A percentile compares a stretch with the other conserved stretches of the same genome.
These are phyloP conservation scores for Menidia menidia DNA, from an alignment of 2,797 vertebrate species.

Conservation along the genomic window DNA sequence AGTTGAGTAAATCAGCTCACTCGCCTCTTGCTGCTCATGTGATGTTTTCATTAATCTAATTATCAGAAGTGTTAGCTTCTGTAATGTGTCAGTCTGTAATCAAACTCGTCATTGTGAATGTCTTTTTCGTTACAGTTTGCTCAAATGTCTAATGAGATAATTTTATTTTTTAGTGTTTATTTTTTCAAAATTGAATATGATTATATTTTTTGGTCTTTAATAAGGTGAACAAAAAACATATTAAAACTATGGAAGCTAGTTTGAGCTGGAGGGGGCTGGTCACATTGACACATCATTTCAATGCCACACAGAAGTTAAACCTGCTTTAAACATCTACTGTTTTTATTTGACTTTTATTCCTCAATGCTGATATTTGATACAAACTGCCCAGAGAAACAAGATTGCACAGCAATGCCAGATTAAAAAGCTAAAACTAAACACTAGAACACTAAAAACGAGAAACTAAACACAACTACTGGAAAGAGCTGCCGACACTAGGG, in stretches of 20 bases:
- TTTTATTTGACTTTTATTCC: background rate
- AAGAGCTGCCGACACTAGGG: too few species aligned
- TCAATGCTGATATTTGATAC: too few species aligned
- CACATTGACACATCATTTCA: constrained; percentile 2
- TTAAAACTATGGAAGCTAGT: background rate
- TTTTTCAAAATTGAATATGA: too few species aligned
- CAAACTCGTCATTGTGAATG: background rate
- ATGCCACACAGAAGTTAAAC: constrained; percentile 26
- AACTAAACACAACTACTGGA: too few species aligned
- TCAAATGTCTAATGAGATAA: constrained; percentile 1
- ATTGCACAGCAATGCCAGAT: too few species aligned
- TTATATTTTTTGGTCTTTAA: too few species aligned
- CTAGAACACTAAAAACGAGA: too few species aligned
- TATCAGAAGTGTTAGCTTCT: background rate
- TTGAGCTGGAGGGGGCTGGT: constrained; percentile 17
- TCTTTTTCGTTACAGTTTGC: background rate
- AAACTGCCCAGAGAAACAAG: too few species aligned
- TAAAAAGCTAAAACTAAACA: too few species aligned
- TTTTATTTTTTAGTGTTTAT: background rate
- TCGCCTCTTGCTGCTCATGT: constrained; percentile 6
- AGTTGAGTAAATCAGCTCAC: background rate
- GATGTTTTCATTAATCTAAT: constrained; percentile 14
- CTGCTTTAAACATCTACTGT: background rate
- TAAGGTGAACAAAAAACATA: too few species aligned
- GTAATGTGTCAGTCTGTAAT: background rate